These are phyloP conservation scores for Propithecus perrieri DNA, from an alignment of 2,797 vertebrate species.

Conservation along the genomic window DNA sequence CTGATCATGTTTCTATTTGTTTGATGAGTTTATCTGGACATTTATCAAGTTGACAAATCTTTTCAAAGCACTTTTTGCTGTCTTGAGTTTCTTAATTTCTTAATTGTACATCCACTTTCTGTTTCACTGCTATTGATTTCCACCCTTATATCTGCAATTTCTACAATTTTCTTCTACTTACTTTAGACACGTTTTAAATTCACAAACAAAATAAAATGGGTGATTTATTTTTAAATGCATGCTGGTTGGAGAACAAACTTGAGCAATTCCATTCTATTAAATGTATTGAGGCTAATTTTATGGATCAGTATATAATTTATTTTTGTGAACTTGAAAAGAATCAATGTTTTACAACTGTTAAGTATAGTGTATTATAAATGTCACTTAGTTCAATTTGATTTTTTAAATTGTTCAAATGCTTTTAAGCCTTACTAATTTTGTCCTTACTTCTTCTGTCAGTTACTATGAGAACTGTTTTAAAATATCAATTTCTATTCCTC, in stretches of 20 bases:
- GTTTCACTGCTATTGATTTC: not conserved
- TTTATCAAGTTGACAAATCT: not conserved
- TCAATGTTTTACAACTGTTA: not conserved
- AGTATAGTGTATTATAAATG: not conserved
- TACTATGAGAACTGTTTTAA: not conserved
- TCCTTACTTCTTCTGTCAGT: not conserved
- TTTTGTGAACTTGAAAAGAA: not conserved
- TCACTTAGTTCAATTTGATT: not conserved
- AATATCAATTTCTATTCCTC: not conserved
- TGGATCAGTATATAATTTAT: not conserved
- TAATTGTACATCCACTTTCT: not conserved
- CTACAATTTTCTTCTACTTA: not conserved
- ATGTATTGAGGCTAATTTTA: not conserved
- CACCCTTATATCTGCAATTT: not conserved
- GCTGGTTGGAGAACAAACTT: not conserved
- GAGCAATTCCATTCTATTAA: not conserved
- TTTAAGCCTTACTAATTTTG: not conserved
- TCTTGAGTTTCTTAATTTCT: not conserved
- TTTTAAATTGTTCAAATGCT: not conserved
- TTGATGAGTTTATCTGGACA: not conserved
- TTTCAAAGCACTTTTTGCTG: not conserved
- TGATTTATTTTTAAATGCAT: not conserved
- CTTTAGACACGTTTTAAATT: not conserved
- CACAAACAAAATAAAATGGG: not conserved
- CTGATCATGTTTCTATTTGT: not conserved